Percentiles rank a stretch among this genome's conserved stretches.
Evolutionary conservation across 1,140 invertebrate species (phyloP).

Genomic region (Bombus haemorrhoidalis): DNA sequence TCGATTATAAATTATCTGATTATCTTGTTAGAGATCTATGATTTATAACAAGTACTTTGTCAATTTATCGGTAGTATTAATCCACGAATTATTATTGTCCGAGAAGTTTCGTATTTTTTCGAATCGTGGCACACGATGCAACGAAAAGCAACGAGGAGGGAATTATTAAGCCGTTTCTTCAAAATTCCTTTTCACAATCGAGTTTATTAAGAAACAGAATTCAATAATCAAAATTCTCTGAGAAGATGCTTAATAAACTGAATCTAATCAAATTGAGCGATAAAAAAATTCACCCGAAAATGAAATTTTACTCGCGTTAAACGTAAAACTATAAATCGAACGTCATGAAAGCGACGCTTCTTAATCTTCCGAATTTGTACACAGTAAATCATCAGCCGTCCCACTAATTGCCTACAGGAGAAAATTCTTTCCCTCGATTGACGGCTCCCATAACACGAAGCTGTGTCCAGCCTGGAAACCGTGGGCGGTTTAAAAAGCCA

Average conservation of each 20-base stretch:
- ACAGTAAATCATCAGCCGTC: slow-evolving; percentile 45
- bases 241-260: too few relatives aligned
- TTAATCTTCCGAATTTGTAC: slow-evolving; percentile 30
- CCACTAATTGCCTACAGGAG: slow-evolving; percentile 37
- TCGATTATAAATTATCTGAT: not conserved
- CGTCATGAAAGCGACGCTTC: not conserved
- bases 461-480: not conserved
- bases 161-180: too few relatives aligned
- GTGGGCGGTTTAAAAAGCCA: slow-evolving; percentile 13
- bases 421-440: slow-evolving; percentile 2
- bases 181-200: too few relatives aligned
- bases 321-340: not conserved
- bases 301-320: not conserved
- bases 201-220: not conserved
- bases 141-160: too few relatives aligned
- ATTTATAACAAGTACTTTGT: not conserved
- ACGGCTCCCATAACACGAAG: not conserved
- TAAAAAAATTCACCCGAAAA: not conserved
- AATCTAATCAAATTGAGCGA: too few relatives aligned
- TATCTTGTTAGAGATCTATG: too few relatives aligned
- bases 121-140: not conserved
- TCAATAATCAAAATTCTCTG: too few relatives aligned
- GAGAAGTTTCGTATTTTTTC: not conserved
- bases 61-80: not conserved
- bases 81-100: not conserved